Evolutionary conservation across 2,113 vertebrate genomes (phyloP), one percentile per base, ranked within the genome.

Genomic region (Erinaceus europaeus): DNA sequence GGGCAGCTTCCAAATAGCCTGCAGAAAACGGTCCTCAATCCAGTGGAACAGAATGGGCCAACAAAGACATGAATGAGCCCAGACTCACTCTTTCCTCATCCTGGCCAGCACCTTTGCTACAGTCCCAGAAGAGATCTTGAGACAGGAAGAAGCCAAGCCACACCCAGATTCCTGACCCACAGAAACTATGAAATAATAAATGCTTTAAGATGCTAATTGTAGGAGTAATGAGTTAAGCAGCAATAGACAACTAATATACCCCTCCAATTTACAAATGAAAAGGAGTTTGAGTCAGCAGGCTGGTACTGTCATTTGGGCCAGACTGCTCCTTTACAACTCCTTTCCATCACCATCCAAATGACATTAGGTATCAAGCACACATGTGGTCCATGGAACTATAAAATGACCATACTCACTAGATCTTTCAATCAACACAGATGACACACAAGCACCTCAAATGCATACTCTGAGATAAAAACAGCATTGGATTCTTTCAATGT

Each of bases 41-140:
- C 52, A 29, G 20, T 20, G 67, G n/a, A 74, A 29, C 9, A 17
- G 21, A 29, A 52, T 14, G 52, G 42, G 23, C 32, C 76, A 32
- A 50, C 18, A n/a, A 13, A 14, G 10, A 6, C 0, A 0, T 2
- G 42, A 38, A 23, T 6, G 25, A 29, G 44, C 32, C 36, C n/a
- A 48, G 84, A 80, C 9, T 9, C 3, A n/a, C 20, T 32, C 62
- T 61, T 42, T 44, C 73, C 72, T 62, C 14, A 20, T 57, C 50
- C 72, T 1, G 2, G 4, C 7, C 6, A 61, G 21, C 0, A 6
- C 14, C 21, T 17, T 46, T 44, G 40, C 0, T 4, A 11, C 23
- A n/a, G 52, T 57, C 34, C 69, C 59, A 10, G 3, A 25, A 53
- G 25, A 68, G 9, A n/a, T 69, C 7, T 25, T 21, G 4, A 15